Evolutionary conservation across 2,888 invertebrate genomes (phyloP).

Genomic region (Colletes collaris): DNA sequence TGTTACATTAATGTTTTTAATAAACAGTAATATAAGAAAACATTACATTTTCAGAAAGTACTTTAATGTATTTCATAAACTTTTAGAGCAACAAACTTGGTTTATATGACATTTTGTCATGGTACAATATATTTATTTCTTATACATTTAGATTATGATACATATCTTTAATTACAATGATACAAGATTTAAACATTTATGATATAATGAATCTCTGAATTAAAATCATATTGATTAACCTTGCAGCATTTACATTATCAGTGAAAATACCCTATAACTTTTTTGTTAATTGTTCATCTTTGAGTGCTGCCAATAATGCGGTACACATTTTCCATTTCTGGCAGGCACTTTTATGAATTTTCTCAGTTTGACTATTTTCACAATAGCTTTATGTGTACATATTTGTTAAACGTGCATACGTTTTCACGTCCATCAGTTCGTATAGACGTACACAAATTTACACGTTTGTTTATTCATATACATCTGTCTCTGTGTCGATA

Average conservation of each 20-base stretch:
- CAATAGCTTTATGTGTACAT: constrained; percentile 51
- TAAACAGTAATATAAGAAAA: constrained; percentile 16
- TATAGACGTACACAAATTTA: constrained; percentile 54
- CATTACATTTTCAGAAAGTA: constrained; percentile 41
- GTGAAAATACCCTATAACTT: constrained; percentile 66
- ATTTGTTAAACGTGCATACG: constrained; percentile 48
- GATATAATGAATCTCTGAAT: constrained; percentile 79
- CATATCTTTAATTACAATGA: constrained; percentile 80
- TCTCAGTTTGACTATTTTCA: constrained; percentile 59
- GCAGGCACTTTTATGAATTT: constrained; percentile 58
- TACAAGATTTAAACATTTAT: constrained; percentile 81
- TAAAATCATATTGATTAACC: constrained; percentile 74
- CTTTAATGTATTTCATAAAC: constrained; percentile 52
- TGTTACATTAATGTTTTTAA: constrained; percentile 15
- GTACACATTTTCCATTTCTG: constrained; percentile 44
- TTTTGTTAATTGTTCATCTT: constrained; percentile 61
- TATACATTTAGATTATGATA: constrained; percentile 78
- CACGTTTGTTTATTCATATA: constrained; percentile 55
- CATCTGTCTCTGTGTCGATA: constrained; percentile 70
- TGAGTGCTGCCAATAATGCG: constrained; percentile 59
- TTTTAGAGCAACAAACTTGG: constrained; percentile 48
- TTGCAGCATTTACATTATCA: constrained; percentile 72
- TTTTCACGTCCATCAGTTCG: constrained; percentile 44
- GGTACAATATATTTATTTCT: constrained; percentile 80
- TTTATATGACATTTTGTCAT: constrained; percentile 69